Base-by-base conservation (phyloP, 2,113 vertebrate genomes). In the Probosciger aterrimus region DNA sequence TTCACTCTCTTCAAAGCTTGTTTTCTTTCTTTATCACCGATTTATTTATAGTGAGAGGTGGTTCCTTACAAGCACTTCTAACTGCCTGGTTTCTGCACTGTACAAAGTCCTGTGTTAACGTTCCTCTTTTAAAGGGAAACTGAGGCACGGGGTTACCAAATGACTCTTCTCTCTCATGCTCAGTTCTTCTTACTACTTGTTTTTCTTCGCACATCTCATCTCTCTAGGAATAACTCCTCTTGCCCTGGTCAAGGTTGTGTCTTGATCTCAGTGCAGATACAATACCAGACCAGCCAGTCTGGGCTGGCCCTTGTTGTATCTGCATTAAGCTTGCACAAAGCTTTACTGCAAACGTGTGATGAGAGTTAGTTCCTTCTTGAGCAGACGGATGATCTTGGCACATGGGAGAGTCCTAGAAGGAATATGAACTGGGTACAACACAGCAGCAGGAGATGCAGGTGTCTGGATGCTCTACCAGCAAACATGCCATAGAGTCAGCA, bases 271-370 rank as follows among this genome's bases (percentile, higher is more conserved):
- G 7, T 4, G 24, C 65, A 65, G 20, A 15, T 25, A 74, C n/a
- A 35, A 20, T 24, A 43, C 35, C 50, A 44, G 31, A 43, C 6
- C 52, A 47, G 55, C 74, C 65, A 9, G n/a, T 31, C 37, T 11
- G 30, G 67, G 10, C 43, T 30, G 55, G 19, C 31, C n/a, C 23
- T 52, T 70, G 20, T 46, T 79, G 1, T 8, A 28, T 33, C 76
- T 47, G 7, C 9, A 33, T 43, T 30, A n/a, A 69, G 23, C 14
- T 37, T 59, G 44, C 44, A 30, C n/a, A 15, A 46, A 79, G 23
- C 18, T 27, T 52, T 89, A 22, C 62, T 35, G 59, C 33, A 28
- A 8, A 23, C 0, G 0, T 23, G 41, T 10, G 37, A 1, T 28
- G 55, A 16, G 63, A 33, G 4, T n/a, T 28, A 22, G 49, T 11